phyloP scores from a whole-genome alignment of 1,140 invertebrate species.

The Trigoniulus corallinus region DNA sequence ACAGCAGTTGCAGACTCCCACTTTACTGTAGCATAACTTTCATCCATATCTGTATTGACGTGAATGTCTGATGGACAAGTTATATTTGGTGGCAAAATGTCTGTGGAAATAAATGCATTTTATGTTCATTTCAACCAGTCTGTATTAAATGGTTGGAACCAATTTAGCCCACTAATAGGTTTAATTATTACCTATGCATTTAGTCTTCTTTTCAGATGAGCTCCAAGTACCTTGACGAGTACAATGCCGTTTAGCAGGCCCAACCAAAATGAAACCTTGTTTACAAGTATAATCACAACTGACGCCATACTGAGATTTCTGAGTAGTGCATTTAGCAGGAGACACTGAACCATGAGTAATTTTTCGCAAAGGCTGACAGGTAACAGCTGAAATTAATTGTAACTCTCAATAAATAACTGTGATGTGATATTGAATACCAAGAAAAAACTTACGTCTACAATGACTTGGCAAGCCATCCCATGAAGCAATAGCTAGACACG shows the following conservation, averaged over 20 bases:
- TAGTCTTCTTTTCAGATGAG: slow-evolving; percentile 24
- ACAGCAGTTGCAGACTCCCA: slow-evolving; percentile 31
- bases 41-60: slow-evolving; percentile 24
- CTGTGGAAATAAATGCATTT: slow-evolving; percentile 16
- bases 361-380: slow-evolving; percentile 33
- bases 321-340: slow-evolving; percentile 31
- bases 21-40: slow-evolving; percentile 33
- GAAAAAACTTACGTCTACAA: slow-evolving; percentile 51
- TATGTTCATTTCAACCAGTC: background rate
- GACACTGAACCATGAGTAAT: slow-evolving; percentile 30
- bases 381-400: slow-evolving; percentile 29
- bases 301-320: slow-evolving; percentile 32
- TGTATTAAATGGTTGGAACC: slow-evolving; percentile 9
- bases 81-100: slow-evolving; percentile 28
- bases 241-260: slow-evolving; percentile 30
- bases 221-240: slow-evolving; percentile 32
- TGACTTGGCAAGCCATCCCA: slow-evolving; percentile 48
- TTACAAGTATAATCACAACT: slow-evolving; percentile 36
- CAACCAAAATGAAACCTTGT: slow-evolving; percentile 34
- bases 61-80: slow-evolving; percentile 29
- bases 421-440: slow-evolving; percentile 10
- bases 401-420: background rate
- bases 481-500: slow-evolving; percentile 44
- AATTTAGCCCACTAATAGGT: too few species aligned
- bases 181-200: slow-evolving; percentile 35